A percentile compares a stretch with the other conserved stretches of the same genome.
These are phyloP conservation scores for Chelonia mydas DNA, from an alignment of 2,797 vertebrate genomes.

Conservation along the genomic window DNA sequence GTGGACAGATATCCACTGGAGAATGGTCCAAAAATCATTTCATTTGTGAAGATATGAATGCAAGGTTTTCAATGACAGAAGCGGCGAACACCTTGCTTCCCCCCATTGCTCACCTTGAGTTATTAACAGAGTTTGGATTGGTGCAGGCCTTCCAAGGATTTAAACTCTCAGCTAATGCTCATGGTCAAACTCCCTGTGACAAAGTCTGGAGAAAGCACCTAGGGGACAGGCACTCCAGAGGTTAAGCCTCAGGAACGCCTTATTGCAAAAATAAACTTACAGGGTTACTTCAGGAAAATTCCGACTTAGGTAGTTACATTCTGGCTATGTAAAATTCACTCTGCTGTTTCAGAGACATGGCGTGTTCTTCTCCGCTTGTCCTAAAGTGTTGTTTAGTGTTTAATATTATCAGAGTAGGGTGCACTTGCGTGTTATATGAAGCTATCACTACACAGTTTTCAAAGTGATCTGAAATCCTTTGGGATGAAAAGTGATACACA, in stretches of 20 bases:
- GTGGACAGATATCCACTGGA: neutral
- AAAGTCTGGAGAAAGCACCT: neutral
- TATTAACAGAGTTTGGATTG: neutral
- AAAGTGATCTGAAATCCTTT: neutral
- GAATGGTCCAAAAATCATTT: neutral
- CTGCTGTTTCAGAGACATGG: neutral
- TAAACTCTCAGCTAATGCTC: neutral
- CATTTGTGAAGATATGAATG: neutral
- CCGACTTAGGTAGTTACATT: neutral
- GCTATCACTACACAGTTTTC: neutral
- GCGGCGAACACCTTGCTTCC: neutral
- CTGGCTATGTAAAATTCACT: neutral
- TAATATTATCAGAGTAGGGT: neutral
- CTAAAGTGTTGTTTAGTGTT: neutral
- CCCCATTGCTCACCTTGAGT: neutral
- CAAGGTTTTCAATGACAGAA: neutral
- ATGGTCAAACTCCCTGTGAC: neutral
- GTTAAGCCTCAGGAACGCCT: neutral
- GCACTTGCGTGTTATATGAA: no score
- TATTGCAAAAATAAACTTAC: neutral
- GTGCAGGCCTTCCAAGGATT: neutral
- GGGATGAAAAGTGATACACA: neutral
- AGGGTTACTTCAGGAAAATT: neutral
- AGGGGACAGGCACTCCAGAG: no score
- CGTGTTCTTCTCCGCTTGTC: neutral